Conservation (phyloP, 1,140 invertebrate genomes). For the Ectropis grisescens region DNA sequence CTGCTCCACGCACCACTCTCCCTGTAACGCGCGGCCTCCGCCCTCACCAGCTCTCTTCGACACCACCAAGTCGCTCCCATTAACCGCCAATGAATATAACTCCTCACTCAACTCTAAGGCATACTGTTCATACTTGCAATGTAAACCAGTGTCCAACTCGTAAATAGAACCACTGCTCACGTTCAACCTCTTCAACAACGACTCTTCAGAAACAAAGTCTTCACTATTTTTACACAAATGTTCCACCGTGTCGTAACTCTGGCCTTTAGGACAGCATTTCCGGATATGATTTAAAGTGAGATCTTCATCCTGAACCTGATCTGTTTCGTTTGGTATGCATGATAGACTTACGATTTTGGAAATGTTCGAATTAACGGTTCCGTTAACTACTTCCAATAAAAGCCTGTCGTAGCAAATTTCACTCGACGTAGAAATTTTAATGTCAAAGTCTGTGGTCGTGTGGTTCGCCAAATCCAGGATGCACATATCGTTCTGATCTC, state of each 20-base stretch:
- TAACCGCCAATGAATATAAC: conserved; percentile 21
- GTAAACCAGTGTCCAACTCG: conserved; percentile 32
- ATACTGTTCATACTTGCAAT: conserved; percentile 43
- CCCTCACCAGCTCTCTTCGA: conserved; percentile 14
- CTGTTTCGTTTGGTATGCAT: conserved; percentile 28
- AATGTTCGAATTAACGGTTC: conserved; percentile 31
- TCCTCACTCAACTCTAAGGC: conserved; percentile 31
- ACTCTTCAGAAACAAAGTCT: conserved; percentile 14
- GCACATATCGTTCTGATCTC: conserved; percentile 31
- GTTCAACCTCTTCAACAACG: conserved; percentile 20
- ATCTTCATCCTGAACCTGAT: conserved; percentile 8
- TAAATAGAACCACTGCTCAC: conserved; percentile 23
- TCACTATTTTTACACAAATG: conserved; percentile 28
- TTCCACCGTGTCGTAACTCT: conserved; percentile 28
- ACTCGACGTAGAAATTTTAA: conserved; percentile 11
- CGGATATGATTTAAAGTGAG: conserved; percentile 27
- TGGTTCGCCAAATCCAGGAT: conserved; percentile 15
- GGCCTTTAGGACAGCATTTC: conserved; percentile 44
- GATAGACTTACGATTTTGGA: conserved; percentile 38
- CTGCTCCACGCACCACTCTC: conserved; percentile 56
- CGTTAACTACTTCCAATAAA: conserved; percentile 32
- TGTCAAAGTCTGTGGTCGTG: conserved; percentile 13
- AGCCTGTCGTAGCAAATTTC: conserved; percentile 41
- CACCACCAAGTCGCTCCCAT: conserved; percentile 26
- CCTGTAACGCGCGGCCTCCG: conserved; percentile 14